A percentile compares a stretch with the other conserved stretches of the same genome.
These are phyloP conservation scores for Alligator sinensis DNA, from an alignment of 2,113 vertebrate genomes.

Conservation along the genomic window DNA sequence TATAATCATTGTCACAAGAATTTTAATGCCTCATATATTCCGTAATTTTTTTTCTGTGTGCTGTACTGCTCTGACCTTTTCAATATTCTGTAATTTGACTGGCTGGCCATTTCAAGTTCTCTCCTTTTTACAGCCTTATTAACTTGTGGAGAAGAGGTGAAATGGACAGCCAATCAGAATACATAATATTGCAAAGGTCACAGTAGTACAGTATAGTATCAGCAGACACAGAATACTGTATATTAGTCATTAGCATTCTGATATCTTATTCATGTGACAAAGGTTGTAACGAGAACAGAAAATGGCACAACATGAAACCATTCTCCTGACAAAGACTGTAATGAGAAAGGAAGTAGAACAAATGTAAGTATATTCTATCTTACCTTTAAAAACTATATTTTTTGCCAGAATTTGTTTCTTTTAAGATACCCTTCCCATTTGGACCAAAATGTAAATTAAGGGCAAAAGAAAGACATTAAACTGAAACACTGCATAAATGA, in stretches of 20 bases:
- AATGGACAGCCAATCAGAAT: slow-evolving; percentile 82
- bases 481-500: background rate
- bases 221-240: slow-evolving; percentile 65
- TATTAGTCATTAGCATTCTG: slow-evolving; percentile 78
- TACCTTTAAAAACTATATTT: slow-evolving; percentile 18
- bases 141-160: slow-evolving; percentile 82
- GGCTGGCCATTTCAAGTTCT: slow-evolving; percentile 81
- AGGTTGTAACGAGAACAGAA: slow-evolving; percentile 75
- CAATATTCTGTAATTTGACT: slow-evolving; percentile 88
- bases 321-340: slow-evolving; percentile 67
- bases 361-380: slow-evolving; percentile 58
- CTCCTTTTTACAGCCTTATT: slow-evolving; percentile 86
- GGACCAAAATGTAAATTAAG: slow-evolving; percentile 36
- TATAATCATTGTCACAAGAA: slow-evolving; percentile 86
- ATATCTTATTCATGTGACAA: slow-evolving; percentile 84
- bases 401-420: background rate
- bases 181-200: slow-evolving; percentile 84
- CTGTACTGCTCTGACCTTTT: slow-evolving; percentile 84
- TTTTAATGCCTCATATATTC: slow-evolving; percentile 87
- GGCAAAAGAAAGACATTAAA: slow-evolving; percentile 20
- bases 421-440: slow-evolving; percentile 14
- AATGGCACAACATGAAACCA: slow-evolving; percentile 75
- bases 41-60: slow-evolving; percentile 82
- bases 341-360: slow-evolving; percentile 71
- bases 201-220: slow-evolving; percentile 50